These are phyloP conservation scores for Tenthredo amoena DNA, from an alignment of 2,888 invertebrate species.

Conservation along the genomic window DNA sequence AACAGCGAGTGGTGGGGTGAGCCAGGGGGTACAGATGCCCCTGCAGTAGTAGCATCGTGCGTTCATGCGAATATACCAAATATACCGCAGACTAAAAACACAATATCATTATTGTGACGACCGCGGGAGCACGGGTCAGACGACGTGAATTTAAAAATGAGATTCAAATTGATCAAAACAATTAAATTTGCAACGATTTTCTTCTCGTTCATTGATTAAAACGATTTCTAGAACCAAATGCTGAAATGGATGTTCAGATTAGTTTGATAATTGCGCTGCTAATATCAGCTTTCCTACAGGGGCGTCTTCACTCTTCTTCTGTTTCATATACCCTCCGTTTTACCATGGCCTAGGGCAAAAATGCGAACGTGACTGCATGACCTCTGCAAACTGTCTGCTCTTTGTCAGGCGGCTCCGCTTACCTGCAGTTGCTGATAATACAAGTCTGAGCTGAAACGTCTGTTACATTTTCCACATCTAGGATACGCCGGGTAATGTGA, in stretches of 20 bases:
- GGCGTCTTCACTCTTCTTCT: background rate
- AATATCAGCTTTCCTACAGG: background rate
- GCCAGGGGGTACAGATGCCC: slow-evolving; percentile 17
- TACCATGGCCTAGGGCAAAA: slow-evolving; percentile 41
- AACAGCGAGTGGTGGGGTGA: background rate
- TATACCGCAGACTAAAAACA: slow-evolving; percentile 44
- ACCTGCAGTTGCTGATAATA: slow-evolving; percentile 39
- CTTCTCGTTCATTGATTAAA: background rate
- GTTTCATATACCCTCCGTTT: background rate
- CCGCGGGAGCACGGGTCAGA: background rate
- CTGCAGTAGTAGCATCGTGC: background rate
- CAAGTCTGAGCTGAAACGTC: background rate
- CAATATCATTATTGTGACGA: slow-evolving; percentile 23
- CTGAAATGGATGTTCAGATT: background rate
- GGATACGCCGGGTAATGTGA: background rate
- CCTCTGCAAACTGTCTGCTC: slow-evolving; percentile 27
- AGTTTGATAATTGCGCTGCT: background rate
- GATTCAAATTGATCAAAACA: background rate
- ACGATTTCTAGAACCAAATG: background rate
- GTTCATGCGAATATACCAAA: slow-evolving; percentile 28
- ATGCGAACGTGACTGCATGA: slow-evolving; percentile 38
- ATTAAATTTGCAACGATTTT: background rate
- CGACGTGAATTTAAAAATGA: background rate
- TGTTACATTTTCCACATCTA: background rate
- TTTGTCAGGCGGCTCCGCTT: slow-evolving; percentile 26